Conservation (phyloP, 2,113 vertebrate species). For the Centrocercus urophasianus region DNA sequence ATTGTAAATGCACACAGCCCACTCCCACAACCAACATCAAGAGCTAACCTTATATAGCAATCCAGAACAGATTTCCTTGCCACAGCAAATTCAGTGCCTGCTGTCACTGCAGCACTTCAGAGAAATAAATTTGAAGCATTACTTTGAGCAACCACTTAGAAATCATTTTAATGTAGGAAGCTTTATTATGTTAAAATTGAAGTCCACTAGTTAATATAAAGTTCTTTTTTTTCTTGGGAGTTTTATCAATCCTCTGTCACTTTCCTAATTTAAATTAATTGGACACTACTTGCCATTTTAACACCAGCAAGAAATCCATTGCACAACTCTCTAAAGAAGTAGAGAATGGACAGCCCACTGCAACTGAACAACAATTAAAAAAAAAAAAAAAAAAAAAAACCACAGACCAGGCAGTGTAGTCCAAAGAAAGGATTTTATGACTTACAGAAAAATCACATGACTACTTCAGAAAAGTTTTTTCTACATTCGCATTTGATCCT, state of each 20-base stretch:
- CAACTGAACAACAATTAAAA: neutral
- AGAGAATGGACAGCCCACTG: neutral
- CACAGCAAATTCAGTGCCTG: neutral
- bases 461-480: constrained; percentile 5
- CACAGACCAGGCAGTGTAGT: neutral
- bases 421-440: neutral
- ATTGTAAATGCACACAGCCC: constrained; percentile 5
- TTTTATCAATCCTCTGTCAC: neutral
- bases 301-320: neutral
- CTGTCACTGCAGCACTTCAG: neutral
- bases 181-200: neutral
- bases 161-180: neutral
- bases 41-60: constrained; percentile 1
- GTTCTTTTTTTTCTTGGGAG: neutral
- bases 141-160: constrained; percentile 5
- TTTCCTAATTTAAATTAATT: constrained; percentile 22
- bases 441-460: neutral
- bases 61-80: constrained; percentile 15
- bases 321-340: neutral
- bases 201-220: neutral
- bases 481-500: constrained; percentile 28
- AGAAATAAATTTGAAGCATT: neutral
- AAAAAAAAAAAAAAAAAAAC: too few species aligned
- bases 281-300: constrained; percentile 11
- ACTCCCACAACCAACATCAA: constrained; percentile 4